phyloP scores from a whole-genome alignment of 2,113 vertebrate species.

The Erinaceus europaeus region DNA sequence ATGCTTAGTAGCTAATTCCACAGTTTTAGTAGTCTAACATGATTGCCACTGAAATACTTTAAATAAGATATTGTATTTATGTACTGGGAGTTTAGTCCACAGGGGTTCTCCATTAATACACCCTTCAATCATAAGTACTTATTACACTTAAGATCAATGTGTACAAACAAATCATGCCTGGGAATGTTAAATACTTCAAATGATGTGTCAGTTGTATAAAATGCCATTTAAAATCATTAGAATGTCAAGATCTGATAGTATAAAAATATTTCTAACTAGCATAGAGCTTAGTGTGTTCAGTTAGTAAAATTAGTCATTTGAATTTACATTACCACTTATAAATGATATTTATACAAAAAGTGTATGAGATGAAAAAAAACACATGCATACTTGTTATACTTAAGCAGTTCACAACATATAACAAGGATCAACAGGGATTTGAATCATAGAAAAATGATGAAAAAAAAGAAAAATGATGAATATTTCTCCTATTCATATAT shows the following conservation, averaged over 20 bases:
- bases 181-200: background rate
- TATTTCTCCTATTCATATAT: background rate
- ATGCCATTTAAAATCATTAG: background rate
- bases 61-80: background rate
- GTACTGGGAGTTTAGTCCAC: background rate
- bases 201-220: background rate
- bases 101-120: background rate
- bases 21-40: background rate
- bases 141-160: background rate
- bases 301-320: background rate
- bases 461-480: too few relatives aligned
- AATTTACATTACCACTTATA: background rate
- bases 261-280: background rate
- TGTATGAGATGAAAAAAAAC: background rate
- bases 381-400: background rate
- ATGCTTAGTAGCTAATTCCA: background rate
- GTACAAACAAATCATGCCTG: background rate
- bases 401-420: background rate
- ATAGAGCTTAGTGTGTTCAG: background rate
- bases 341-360: background rate
- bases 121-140: background rate
- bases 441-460: background rate
- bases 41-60: background rate
- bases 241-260: background rate
- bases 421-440: background rate